phyloP scores from a whole-genome alignment of 2,888 invertebrate species.

The Lithosia quadra region DNA sequence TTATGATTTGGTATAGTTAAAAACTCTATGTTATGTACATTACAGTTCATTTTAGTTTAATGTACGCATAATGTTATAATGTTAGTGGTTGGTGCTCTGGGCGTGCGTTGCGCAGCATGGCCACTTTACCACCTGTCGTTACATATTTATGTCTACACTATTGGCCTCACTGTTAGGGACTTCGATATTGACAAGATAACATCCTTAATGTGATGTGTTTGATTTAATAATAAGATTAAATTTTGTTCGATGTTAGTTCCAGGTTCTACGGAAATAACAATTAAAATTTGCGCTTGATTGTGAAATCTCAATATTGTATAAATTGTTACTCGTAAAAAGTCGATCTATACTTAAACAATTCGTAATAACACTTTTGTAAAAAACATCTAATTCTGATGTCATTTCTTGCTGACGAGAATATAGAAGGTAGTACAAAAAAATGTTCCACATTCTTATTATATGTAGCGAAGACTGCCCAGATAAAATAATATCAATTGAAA shows the following conservation, averaged over 20 bases:
- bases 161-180: slow-evolving; percentile 87
- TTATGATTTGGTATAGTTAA: slow-evolving; percentile 56
- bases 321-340: neutral
- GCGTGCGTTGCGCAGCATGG: slow-evolving; percentile 86
- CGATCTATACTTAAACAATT: neutral
- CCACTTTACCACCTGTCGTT: slow-evolving; percentile 87
- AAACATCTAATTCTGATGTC: too few species aligned
- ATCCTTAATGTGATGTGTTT: slow-evolving; percentile 88
- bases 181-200: slow-evolving; percentile 87
- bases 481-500: too few species aligned
- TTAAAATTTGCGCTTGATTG: slow-evolving; percentile 60
- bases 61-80: slow-evolving; percentile 59
- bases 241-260: slow-evolving; percentile 74
- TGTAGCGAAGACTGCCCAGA: too few species aligned
- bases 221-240: slow-evolving; percentile 87
- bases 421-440: neutral
- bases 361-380: neutral
- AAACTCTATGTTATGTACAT: slow-evolving; percentile 59
- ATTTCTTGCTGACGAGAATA: neutral
- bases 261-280: slow-evolving; percentile 70
- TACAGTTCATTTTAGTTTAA: slow-evolving; percentile 74
- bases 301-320: neutral
- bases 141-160: slow-evolving; percentile 87
- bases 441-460: too few species aligned
- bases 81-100: slow-evolving; percentile 62